phyloP scores from a whole-genome alignment of 2,888 invertebrate genomes.

The Pachliopta kotzebuea region DNA sequence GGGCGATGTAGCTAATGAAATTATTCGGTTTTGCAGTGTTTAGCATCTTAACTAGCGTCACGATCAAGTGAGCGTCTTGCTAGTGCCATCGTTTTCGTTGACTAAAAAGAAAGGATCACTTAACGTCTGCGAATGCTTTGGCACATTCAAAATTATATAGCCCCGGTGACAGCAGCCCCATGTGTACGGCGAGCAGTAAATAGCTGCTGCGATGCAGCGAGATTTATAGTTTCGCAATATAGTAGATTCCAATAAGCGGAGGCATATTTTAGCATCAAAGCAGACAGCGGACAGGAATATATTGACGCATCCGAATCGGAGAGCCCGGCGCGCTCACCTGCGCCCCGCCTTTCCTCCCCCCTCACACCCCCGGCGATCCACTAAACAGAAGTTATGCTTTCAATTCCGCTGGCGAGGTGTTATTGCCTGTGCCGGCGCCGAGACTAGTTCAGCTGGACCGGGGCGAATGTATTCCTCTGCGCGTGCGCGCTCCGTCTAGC shows the following conservation, averaged over 20 bases:
- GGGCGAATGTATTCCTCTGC: not conserved
- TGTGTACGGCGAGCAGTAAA: constrained; percentile 16
- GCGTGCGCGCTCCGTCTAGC: constrained; percentile 11
- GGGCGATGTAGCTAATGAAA: too few species aligned
- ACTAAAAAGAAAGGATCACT: too few species aligned
- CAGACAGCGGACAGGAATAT: constrained; percentile 29
- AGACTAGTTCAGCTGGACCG: too few species aligned
- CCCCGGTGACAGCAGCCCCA: not conserved
- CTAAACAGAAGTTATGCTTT: constrained; percentile 58
- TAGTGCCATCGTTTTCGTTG: too few species aligned
- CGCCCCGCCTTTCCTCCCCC: constrained; percentile 31
- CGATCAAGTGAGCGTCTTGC: too few species aligned
- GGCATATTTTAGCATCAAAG: constrained; percentile 36
- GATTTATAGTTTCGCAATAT: constrained; percentile 30
- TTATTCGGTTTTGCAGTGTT: too few species aligned
- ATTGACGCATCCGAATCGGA: constrained; percentile 37
- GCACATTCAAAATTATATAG: not conserved
- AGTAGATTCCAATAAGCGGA: constrained; percentile 34
- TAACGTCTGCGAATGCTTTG: not conserved
- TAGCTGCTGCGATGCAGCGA: not conserved
- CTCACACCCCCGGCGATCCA: not conserved
- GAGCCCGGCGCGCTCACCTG: constrained; percentile 47
- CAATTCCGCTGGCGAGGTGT: constrained; percentile 43
- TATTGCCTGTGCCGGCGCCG: too few species aligned
- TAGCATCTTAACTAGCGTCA: too few species aligned